Evolutionary conservation across 2,888 invertebrate genomes (phyloP).

Genomic region (Galerucella pusilla): DNA sequence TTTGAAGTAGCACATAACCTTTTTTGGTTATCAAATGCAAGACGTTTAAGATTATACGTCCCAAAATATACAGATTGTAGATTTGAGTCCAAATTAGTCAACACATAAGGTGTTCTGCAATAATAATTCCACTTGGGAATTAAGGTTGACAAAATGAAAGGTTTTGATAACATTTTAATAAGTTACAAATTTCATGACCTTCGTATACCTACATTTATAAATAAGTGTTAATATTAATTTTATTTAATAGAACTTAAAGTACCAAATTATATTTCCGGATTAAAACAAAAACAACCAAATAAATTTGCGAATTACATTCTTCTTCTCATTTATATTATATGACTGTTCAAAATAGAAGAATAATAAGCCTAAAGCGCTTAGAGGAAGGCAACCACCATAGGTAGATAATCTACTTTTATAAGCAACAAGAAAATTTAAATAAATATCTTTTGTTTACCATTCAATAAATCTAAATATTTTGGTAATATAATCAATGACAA

Average conservation of each 20-base stretch:
- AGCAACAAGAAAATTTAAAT: no score
- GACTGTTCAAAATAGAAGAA: no score
- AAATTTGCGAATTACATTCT: background rate
- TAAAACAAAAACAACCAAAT: background rate
- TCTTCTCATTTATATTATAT: background rate
- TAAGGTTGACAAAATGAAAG: background rate
- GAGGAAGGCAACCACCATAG: no score
- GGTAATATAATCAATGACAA: no score
- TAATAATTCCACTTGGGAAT: constrained; percentile 16
- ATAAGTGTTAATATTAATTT: background rate
- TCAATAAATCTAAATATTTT: no score
- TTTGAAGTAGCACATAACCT: constrained; percentile 27
- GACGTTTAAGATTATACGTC: background rate
- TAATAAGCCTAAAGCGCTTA: no score
- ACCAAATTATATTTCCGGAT: no score
- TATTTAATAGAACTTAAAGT: background rate
- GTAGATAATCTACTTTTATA: no score
- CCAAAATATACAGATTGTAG: background rate
- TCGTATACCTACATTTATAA: background rate
- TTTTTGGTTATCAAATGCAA: constrained; percentile 7
- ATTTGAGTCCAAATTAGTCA: constrained; percentile 1
- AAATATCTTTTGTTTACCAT: no score
- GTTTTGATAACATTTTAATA: constrained; percentile 19
- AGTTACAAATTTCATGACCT: background rate
- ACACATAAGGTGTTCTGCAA: constrained; percentile 6